Evolutionary conservation across 2,888 invertebrate genomes (phyloP).

Genomic region (Eulithis testata): DNA sequence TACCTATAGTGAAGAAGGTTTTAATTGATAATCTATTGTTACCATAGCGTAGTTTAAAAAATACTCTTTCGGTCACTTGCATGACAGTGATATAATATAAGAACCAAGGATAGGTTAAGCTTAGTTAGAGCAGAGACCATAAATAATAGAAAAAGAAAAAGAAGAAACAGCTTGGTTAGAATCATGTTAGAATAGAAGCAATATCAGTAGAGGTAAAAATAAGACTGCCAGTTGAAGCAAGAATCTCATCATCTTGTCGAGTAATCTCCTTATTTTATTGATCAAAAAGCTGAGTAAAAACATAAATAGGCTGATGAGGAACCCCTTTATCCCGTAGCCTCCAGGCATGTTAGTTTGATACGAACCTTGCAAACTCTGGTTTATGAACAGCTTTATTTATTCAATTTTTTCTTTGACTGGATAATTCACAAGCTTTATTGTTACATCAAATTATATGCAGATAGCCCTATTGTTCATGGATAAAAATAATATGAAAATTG

Average conservation of each 20-base stretch:
- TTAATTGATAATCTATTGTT: too few species aligned
- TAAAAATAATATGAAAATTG: constrained; percentile 19
- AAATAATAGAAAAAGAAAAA: too few species aligned
- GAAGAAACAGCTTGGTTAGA: too few species aligned
- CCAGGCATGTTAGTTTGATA: constrained; percentile 23
- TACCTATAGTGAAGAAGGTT: too few species aligned
- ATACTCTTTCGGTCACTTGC: too few species aligned
- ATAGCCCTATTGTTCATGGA: constrained; percentile 9
- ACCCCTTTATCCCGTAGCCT: constrained; percentile 26
- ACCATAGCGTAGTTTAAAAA: too few species aligned
- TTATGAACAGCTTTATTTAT: constrained; percentile 17
- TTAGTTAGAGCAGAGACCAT: too few species aligned
- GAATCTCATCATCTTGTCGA: constrained; percentile 21
- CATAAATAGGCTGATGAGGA: constrained; percentile 25
- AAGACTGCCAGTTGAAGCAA: constrained; percentile 1
- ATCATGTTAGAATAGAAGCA: too few species aligned
- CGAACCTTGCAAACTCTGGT: constrained; percentile 6
- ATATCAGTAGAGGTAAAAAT: too few species aligned
- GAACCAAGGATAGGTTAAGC: too few species aligned
- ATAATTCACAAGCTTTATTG: constrained; percentile 10
- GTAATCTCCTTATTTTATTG: constrained; percentile 28
- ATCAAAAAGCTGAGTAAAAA: constrained; percentile 26
- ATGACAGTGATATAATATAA: too few species aligned
- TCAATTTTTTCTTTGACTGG: constrained; percentile 9
- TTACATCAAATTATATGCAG: constrained; percentile 17